Evolutionary conservation across 2,888 invertebrate genomes (phyloP).

Genomic region (Onchidella celtica): DNA sequence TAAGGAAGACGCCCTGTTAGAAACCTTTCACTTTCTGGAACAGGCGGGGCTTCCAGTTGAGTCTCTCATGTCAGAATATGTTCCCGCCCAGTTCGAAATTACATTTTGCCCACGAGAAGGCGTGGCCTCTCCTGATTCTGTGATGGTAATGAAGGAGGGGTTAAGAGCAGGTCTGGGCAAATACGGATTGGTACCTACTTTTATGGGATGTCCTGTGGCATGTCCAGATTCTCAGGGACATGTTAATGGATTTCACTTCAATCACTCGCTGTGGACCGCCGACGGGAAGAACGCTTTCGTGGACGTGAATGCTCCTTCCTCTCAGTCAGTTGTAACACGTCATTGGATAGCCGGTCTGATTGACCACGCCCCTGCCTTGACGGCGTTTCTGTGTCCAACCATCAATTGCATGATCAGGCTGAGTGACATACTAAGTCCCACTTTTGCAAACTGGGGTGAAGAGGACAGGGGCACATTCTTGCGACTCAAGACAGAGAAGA

Average conservation of each 20-base stretch:
- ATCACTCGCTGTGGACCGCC: slow-evolving; percentile 38
- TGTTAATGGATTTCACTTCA: slow-evolving; percentile 46
- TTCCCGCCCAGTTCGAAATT: slow-evolving; percentile 45
- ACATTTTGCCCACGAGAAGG: slow-evolving; percentile 45
- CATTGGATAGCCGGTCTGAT: slow-evolving; percentile 55
- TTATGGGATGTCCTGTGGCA: slow-evolving; percentile 46
- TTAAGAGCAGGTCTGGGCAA: slow-evolving; percentile 18
- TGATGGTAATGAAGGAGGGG: slow-evolving; percentile 43
- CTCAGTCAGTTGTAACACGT: slow-evolving; percentile 40
- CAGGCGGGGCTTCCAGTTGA: slow-evolving; percentile 43
- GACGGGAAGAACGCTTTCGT: slow-evolving; percentile 38
- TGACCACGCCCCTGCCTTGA: slow-evolving; percentile 50
- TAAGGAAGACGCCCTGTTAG: slow-evolving; percentile 19
- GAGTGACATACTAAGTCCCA: slow-evolving; percentile 41
- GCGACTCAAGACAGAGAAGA: slow-evolving; percentile 41
- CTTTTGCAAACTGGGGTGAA: slow-evolving; percentile 48
- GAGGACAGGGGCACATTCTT: slow-evolving; percentile 48
- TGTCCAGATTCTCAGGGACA: slow-evolving; percentile 20
- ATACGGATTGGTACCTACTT: slow-evolving; percentile 37
- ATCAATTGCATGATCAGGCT: slow-evolving; percentile 53
- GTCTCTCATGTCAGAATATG: slow-evolving; percentile 44
- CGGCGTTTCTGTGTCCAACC: slow-evolving; percentile 52
- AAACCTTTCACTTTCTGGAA: slow-evolving; percentile 28
- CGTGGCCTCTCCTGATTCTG: slow-evolving; percentile 44
- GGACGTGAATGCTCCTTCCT: slow-evolving; percentile 24